Percentiles rank a stretch among this genome's conserved stretches.
Evolutionary conservation across 2,797 vertebrate genomes (phyloP).

Genomic region (Coccyzus lansbergi): DNA sequence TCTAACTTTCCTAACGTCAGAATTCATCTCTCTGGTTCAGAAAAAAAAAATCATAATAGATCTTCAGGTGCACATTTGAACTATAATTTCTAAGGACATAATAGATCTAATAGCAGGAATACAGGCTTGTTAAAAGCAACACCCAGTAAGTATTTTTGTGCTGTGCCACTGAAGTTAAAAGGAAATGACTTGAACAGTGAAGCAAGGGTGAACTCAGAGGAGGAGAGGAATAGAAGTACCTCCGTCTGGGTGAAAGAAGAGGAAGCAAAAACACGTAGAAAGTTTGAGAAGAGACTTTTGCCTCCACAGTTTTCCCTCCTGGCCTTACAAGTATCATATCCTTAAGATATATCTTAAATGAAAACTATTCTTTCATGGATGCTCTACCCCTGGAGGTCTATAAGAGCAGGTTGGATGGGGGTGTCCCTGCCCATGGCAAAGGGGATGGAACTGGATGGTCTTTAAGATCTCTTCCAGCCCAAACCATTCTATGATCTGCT

Average conservation of each 20-base stretch:
- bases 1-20: not conserved
- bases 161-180: not conserved
- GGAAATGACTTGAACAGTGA: rapidly evolving
- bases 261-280: not conserved
- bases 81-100: not conserved
- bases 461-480: no score
- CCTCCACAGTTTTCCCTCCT: not conserved
- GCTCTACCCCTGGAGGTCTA: no score
- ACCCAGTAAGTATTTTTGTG: not conserved
- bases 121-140: rapidly evolving
- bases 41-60: rapidly evolving
- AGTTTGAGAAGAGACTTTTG: not conserved
- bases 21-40: not conserved
- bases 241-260: not conserved
- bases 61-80: not conserved
- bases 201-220: not conserved
- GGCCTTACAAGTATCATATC: not conserved
- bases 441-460: no score
- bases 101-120: not conserved
- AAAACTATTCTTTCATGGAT: not conserved
- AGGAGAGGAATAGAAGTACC: not conserved
- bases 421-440: no score
- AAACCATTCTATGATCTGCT: no score
- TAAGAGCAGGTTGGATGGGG: no score
- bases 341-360: not conserved